Evolutionary conservation across 2,113 vertebrate species (phyloP), one percentile per base, ranked within the genome.

Genomic region (Hassar affinis): DNA sequence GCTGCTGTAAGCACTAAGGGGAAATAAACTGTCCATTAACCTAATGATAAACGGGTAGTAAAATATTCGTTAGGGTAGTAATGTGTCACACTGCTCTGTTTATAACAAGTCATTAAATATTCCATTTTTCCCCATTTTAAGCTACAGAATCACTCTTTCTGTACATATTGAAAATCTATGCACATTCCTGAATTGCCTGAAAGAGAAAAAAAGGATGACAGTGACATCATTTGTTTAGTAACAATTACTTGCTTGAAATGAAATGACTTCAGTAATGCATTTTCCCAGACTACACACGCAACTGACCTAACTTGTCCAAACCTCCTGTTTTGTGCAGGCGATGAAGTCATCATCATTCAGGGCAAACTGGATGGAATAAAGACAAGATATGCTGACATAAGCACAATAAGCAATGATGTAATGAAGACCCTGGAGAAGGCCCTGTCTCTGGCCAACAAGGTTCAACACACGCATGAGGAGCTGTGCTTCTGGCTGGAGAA

Each of bases 341-440:
- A 99, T 86, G 98, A 99, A 94, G 97, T 99, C 88, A 89, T 99
- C 82, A 94, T 97, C 77, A 96, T 99, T 91, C 98, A 99, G 92
- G 96, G 97, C 88, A 99, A 98, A 90, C 91, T 99, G 88, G 97
- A 99, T 84, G 95, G 96, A 85, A 98, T 99, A 90, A 99, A 99
- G 94, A 90, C 92, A 0, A 95, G 96, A 83, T 99, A 99, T 86
- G 95, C 93, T 87, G 97, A 99, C 82, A 98, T 99, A 84, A 96
- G 90, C 38, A 92, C 94, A 15, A 86, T 97, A 91, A 97, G 97
- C 87, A 86, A 89, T 22, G 91, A 93, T 1, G 96, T 98, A 25
- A 91, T 94, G 79, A 95, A 95, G 90, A 96, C 93, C 15, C 89
- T 99, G 87, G 96, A 98, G 27, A 94, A 93, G 82, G 96, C 96